Base-by-base conservation (phyloP, 53 echinoderm and acorn worm genomes). In the Holothuria leucospilota region DNA sequence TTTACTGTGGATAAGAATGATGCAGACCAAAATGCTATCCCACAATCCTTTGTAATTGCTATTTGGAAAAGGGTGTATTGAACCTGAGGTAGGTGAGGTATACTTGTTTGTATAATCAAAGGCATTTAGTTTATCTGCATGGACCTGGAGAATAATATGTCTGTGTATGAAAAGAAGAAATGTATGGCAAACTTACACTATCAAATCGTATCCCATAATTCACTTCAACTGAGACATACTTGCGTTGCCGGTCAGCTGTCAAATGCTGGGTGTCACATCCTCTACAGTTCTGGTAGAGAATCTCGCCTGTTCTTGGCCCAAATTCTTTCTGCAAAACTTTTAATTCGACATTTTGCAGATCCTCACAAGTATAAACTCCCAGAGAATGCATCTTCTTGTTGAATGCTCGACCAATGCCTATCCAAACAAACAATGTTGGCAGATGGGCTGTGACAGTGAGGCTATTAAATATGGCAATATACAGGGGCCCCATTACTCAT, bases 151-250 rank as follows among this genome's bases (percentile, higher is more conserved):
- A 46, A 46, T 9, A 7, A 46, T 11, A 46, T 11, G 11, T 46
- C 46, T 46, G 11, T 46, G 11, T 46, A 7, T 34, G 34, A 8
- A 46, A 15, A 56, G 56, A 15, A 56, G 18, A 56, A 18, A 56
- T 18, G 4, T 16, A 18, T 56, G 56, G 2, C 6, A 46, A 49
- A 24, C 78, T 59, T 63, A 94, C 94, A 68, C 81, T 52, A 38
- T 85, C 88, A 75, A 94, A 94, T 49, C 94, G 52, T 30, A 94
- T 94, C 59, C 94, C 94, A 73, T 94, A 94, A 65, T 94, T 94
- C 69, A 94, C 91, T 59, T 94, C 94, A 6, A 91, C 94, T 1
- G 94, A 94, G 13, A 94, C 94, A 5, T 91, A 94, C 49, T 94
- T 94, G 56, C 94, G 83, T 59, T 89, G 89, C 39, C 82, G 77